A percentile compares a stretch with the other conserved stretches of the same genome.
Conservation (phyloP, 2,113 vertebrate genomes). For the Nymphicus hollandicus region DNA sequence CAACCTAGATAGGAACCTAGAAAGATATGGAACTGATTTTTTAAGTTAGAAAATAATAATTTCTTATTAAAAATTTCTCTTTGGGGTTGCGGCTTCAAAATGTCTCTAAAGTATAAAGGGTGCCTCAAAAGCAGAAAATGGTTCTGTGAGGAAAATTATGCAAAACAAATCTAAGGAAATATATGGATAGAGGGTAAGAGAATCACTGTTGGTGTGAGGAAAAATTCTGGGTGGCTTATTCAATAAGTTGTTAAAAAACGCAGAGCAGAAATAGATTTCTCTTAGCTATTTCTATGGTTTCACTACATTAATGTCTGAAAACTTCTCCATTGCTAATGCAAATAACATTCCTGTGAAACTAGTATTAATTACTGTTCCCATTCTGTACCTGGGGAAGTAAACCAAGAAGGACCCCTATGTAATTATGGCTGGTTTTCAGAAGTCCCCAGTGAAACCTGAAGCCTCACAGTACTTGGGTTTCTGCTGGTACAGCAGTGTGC, state of each 20-base stretch:
- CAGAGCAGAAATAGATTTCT: neutral
- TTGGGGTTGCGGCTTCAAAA: neutral
- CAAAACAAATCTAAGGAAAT: neutral
- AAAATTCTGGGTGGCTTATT: neutral
- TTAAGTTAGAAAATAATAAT: neutral
- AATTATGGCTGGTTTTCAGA: neutral
- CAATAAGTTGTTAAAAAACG: neutral
- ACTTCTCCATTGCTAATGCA: neutral
- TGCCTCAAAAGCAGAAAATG: neutral
- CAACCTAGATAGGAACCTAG: neutral
- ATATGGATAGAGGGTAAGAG: neutral
- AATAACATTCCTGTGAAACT: neutral
- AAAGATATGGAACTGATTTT: neutral
- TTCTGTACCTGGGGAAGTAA: neutral
- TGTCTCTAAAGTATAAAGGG: neutral
- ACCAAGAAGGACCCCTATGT: neutral
- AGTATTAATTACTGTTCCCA: neutral
- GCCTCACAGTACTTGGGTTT: neutral
- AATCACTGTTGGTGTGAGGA: neutral
- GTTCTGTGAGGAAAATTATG: neutral
- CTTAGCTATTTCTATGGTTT: neutral
- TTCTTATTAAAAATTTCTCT: neutral
- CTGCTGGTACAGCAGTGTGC: accelerated
- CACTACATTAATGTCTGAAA: neutral
- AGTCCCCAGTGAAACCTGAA: neutral